Base-by-base conservation (phyloP, 2,888 invertebrate genomes). In the Lepidocyrtoides sp. region DNA sequence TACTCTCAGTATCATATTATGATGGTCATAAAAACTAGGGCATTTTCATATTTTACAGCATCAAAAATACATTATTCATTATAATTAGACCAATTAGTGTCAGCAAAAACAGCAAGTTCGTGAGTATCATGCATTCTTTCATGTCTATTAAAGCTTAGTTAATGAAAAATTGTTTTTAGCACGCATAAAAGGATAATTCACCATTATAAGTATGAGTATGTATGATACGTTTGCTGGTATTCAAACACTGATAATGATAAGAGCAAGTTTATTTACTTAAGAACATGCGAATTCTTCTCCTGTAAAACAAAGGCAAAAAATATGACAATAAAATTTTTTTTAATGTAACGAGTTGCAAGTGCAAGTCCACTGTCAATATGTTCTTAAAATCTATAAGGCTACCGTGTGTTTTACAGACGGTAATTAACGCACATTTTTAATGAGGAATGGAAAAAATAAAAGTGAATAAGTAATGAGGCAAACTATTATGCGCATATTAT, bases 71-170 rank as follows among this genome's bases (percentile, higher is more conserved):
- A 83, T 84, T 84, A 83, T 66, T 83, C 63, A 51, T 51, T 69
- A 23, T 85, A 72, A 85, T 86, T 48, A 86, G 85, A 17, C 60
- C 17, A 86, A 86, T 86, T 86, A 86, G 44, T 17, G 57, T 54
- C 69, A 36, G 17, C 48, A 51, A 1, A 44, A 26, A 26, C 83
- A 32, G 41, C 41, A 2, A 41, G 20, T 41, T 20, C 4, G n/a
- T 41, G 36, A 41, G 17, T 26, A 32, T 32, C 0, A 5, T 77
- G n/a, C 20, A 44, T 20, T 77, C 14, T 26, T 77, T 75, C 10
- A 12, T 60, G 8, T 12, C 1, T 60, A 3, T 23, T 60, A 5
- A 54, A 54, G 7, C 7, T 12, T 23, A 8, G 8, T 2, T 60
- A 60, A 60, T 20, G 26, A 26, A 60, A 51, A n/a, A 5, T 2